Evolutionary conservation across 1,140 invertebrate genomes (phyloP).

Genomic region (Eulimnadia texana): DNA sequence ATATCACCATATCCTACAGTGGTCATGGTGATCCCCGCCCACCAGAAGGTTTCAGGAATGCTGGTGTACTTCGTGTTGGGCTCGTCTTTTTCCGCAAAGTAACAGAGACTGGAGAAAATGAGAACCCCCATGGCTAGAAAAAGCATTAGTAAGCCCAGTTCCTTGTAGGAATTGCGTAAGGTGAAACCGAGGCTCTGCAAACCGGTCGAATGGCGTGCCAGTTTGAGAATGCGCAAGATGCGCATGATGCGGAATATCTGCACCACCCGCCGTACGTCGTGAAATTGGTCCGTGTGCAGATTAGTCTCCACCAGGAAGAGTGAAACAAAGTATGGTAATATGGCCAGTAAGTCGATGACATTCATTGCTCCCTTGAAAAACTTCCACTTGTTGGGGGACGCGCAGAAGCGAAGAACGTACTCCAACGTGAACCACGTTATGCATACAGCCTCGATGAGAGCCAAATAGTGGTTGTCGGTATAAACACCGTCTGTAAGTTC

Average conservation of each 20-base stretch:
- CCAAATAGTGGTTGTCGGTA: constrained; percentile 80
- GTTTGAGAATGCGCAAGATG: constrained; percentile 94
- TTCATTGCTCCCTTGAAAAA: constrained; percentile 99
- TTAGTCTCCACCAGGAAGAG: constrained; percentile 90
- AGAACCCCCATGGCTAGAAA: constrained; percentile 98
- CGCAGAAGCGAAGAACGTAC: constrained; percentile 93
- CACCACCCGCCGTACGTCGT: constrained; percentile 91
- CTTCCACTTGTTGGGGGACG: constrained; percentile 98
- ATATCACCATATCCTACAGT: constrained; percentile 99
- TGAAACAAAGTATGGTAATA: constrained; percentile 95
- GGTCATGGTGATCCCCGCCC: constrained; percentile 96
- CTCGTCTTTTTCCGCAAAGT: constrained; percentile 99
- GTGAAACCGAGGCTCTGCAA: constrained; percentile 97
- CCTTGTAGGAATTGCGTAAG: constrained; percentile 95
- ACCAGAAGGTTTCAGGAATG: constrained; percentile 99
- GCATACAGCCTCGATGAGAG: constrained; percentile 95
- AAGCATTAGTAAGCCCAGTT: constrained; percentile 94
- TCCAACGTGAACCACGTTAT: constrained; percentile 99
- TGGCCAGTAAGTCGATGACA: constrained; percentile 96
- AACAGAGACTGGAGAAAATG: constrained; percentile 95
- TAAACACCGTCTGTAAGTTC: constrained; percentile 50
- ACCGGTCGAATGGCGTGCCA: constrained; percentile 96
- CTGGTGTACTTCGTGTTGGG: constrained; percentile 89
- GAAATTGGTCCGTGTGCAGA: constrained; percentile 91
- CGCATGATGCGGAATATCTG: constrained; percentile 99